These are phyloP conservation scores for Epizoanthus illoricatus DNA, from an alignment of 92 coral and sea anemone genomes.

Conservation along the genomic window DNA sequence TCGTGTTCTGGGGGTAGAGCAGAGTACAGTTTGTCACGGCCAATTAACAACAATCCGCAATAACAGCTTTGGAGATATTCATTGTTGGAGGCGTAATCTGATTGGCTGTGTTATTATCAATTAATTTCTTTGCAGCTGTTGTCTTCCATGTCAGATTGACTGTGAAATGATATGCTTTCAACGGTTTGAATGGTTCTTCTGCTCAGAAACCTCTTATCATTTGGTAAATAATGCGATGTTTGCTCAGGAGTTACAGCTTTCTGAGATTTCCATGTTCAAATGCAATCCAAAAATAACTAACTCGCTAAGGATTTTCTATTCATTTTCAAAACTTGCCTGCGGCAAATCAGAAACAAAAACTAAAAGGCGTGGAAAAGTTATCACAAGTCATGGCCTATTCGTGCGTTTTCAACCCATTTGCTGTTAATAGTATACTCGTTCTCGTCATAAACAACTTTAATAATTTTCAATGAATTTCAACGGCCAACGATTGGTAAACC, in stretches of 20 bases:
- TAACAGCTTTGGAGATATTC: neutral
- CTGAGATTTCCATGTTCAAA: neutral
- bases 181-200: neutral
- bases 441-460: neutral
- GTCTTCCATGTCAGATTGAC: slow-evolving; percentile 10
- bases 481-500: no score
- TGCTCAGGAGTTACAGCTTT: neutral
- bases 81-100: slow-evolving; percentile 34
- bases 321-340: slow-evolving; percentile 1
- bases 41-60: slow-evolving; percentile 11
- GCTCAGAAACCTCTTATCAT: neutral
- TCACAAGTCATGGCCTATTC: neutral
- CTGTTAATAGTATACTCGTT: neutral
- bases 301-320: slow-evolving; percentile 31
- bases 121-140: slow-evolving; percentile 36
- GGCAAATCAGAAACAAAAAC: neutral
- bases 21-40: slow-evolving; percentile 9
- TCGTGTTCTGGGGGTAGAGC: slow-evolving; percentile 30
- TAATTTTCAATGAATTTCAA: neutral
- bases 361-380: neutral
- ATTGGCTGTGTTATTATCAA: slow-evolving; percentile 17
- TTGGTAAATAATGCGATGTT: neutral
- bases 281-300: slow-evolving; percentile 1
- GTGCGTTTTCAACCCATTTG: slow-evolving; percentile 5
- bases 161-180: slow-evolving; percentile 15